Base-by-base conservation (phyloP, 2,888 invertebrate genomes). In the Syritta pipiens region DNA sequence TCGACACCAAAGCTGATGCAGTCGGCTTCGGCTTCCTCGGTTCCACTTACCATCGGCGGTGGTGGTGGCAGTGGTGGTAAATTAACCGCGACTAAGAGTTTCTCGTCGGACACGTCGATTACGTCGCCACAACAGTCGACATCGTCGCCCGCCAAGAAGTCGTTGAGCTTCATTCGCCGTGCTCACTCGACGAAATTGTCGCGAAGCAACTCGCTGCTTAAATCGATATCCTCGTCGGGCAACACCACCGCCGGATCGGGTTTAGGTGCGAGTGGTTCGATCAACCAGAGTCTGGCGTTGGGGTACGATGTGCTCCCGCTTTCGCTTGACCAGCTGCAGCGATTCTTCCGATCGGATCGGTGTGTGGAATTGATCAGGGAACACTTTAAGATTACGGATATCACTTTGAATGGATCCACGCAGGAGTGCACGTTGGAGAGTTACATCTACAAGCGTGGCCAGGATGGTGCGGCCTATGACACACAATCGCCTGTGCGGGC, bases 111-210 rank as follows among this genome's bases (percentile, higher is more conserved):
- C 49, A 81, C 72, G 6, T 82, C 82, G 42, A 69, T 83, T 10
- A 81, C 79, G 10, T 83, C 82, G 60, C 81, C 82, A 12, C 81
- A 62, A 24, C 83, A 60, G 42, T 20, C 89, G 2, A 81, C 85
- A 37, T 85, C 84, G 6, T 91, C 82, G 87, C 91, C 85, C 14
- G 86, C 89, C 30, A 92, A 91, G 84, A 92, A 92, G 85, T 90
- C 92, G 4, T 86, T 92, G 24, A 92, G 91, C 84, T 92, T 94
- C 82, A 93, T 94, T 83, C 90, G 94, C 7, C 90, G 94, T 65
- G 93, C 94, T 3, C 92, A 94, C 84, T 94, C 94, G 82, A 93
- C 94, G 1, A 94, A 94, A 85, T 85, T 94, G 48, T 92, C 93
- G 1, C 90, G 94, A 71, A 94, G 93, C 83, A 93, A 93, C 84